Evolutionary conservation across 30 jellyfish, hydroid and myxozoan genomes (phyloP).

Genomic region (Catostylus mosaicus): DNA sequence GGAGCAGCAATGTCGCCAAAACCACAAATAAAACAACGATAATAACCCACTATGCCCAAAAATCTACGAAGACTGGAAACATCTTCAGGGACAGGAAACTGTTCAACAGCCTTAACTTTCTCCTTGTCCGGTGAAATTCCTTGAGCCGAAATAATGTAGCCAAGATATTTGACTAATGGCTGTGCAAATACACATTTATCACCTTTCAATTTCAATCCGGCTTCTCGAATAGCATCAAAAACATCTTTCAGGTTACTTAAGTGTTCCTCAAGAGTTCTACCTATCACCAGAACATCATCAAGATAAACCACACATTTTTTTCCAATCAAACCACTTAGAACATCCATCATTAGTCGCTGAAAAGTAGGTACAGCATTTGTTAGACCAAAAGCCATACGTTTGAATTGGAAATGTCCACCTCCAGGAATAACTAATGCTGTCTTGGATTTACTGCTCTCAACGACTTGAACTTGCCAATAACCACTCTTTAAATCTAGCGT

Average conservation of each 20-base stretch:
- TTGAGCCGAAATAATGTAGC: not conserved
- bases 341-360: not conserved
- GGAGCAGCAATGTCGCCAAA: constrained; percentile 17
- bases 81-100: constrained; percentile 4
- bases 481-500: constrained; percentile 45
- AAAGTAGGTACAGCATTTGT: not conserved
- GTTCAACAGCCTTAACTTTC: constrained; percentile 10
- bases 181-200: not conserved
- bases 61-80: constrained; percentile 13
- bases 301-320: not conserved
- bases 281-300: not conserved
- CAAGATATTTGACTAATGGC: not conserved
- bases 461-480: constrained; percentile 26
- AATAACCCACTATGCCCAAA: constrained; percentile 7
- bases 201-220: not conserved
- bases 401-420: not conserved
- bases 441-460: not conserved
- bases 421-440: not conserved
- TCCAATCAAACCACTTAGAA: not conserved
- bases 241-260: not conserved
- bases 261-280: not conserved
- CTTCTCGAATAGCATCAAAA: not conserved
- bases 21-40: constrained; percentile 30
- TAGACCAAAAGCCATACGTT: not conserved
- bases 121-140: not conserved